phyloP scores from a whole-genome alignment of 2,888 invertebrate species.

The Holacanthella duospinosa region DNA sequence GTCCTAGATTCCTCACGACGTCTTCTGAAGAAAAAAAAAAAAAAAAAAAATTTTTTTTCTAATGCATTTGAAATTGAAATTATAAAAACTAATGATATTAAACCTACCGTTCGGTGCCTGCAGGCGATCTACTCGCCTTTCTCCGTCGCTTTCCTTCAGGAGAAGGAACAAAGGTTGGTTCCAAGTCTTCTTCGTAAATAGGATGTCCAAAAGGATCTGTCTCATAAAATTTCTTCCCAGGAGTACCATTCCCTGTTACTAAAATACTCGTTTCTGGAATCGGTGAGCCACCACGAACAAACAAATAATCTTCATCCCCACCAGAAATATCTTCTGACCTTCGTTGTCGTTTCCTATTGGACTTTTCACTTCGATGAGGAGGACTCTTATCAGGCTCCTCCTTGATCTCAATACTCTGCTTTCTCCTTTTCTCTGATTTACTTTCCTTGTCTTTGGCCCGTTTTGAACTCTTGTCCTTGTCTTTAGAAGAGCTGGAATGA shows the following conservation, averaged over 20 bases:
- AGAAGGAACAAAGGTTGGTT: not conserved
- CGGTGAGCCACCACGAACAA: slow-evolving; percentile 6
- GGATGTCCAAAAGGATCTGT: not conserved
- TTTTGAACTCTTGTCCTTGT: slow-evolving; percentile 21
- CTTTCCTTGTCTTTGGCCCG: slow-evolving; percentile 22
- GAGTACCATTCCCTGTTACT: not conserved
- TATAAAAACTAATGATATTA: not conserved
- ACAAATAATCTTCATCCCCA: slow-evolving; percentile 6
- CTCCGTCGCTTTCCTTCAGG: not conserved
- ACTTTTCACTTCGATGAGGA: slow-evolving; percentile 51
- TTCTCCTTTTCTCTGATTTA: slow-evolving; percentile 15
- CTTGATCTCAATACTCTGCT: slow-evolving; percentile 12
- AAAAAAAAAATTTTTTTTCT: slow-evolving; percentile 7
- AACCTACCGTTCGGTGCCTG: not conserved
- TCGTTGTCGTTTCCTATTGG: slow-evolving; percentile 4
- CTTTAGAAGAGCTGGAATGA: slow-evolving; percentile 2
- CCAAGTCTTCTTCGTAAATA: not conserved
- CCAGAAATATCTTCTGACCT: not conserved
- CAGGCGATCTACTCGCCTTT: not conserved
- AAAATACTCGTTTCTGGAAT: not conserved
- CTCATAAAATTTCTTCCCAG: not conserved
- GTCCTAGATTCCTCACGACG: slow-evolving; percentile 9
- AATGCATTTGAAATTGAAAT: not conserved
- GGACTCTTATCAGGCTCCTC: slow-evolving; percentile 6
- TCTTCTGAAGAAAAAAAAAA: slow-evolving; percentile 10